A percentile compares a stretch with the other conserved stretches of the same genome.
These are phyloP conservation scores for Drosophila malerkotliana DNA, from an alignment of 1,140 invertebrate genomes.

Conservation along the genomic window DNA sequence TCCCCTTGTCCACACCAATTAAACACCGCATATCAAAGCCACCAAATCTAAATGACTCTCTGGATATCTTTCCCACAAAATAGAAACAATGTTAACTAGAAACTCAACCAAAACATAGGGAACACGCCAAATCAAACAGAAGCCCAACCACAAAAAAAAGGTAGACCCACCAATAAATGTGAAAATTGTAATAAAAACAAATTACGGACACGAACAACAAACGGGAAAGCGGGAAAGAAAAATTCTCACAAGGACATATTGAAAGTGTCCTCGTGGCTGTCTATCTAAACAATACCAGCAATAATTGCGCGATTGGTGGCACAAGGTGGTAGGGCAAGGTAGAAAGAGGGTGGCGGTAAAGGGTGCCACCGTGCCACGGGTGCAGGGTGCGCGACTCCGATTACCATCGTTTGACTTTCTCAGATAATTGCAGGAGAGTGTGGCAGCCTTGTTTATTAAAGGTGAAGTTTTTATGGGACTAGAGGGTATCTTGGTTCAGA, in stretches of 20 bases:
- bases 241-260: constrained; percentile 64
- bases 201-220: constrained; percentile 62
- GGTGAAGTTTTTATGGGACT: not conserved
- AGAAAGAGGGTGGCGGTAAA: constrained; percentile 10
- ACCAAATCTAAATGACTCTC: constrained; percentile 43
- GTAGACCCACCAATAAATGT: constrained; percentile 42
- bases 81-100: constrained; percentile 34
- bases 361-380: constrained; percentile 31
- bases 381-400: constrained; percentile 60
- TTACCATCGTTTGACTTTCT: constrained; percentile 73
- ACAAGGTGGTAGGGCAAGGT: constrained; percentile 23
- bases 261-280: constrained; percentile 61
- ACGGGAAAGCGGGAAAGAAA: constrained; percentile 16
- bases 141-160: constrained; percentile 16
- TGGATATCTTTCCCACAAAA: constrained; percentile 44
- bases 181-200: constrained; percentile 81
- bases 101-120: constrained; percentile 37
- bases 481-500: not conserved
- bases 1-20: constrained; percentile 38
- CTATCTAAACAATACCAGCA: constrained; percentile 73
- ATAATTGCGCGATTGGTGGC: constrained; percentile 75
- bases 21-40: constrained; percentile 25
- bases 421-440: constrained; percentile 43
- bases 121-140: constrained; percentile 60
- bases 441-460: constrained; percentile 28